phyloP scores from a whole-genome alignment of 2,113 vertebrate species.

The Corydoras maculifer region DNA sequence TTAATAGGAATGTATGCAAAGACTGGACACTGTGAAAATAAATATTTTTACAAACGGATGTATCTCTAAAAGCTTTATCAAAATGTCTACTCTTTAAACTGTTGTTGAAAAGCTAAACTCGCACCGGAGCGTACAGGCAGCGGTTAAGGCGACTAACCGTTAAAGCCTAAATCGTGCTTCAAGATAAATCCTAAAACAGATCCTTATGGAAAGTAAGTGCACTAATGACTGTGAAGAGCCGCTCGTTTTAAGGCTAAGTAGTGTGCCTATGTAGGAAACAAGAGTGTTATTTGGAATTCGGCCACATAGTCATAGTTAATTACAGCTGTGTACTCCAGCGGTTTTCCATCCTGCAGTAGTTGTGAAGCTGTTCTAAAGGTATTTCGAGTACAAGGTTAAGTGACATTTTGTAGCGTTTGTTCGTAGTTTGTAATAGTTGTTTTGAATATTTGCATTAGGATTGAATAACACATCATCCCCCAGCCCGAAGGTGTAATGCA shows the following conservation, averaged over 20 bases:
- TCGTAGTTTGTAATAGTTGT: no score
- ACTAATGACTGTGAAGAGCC: not conserved
- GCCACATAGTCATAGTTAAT: not conserved
- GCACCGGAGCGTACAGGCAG: slow-evolving; percentile 1
- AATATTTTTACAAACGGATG: not conserved
- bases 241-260: not conserved
- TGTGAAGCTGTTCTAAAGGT: no score
- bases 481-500: no score
- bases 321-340: not conserved
- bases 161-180: not conserved
- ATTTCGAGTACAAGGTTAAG: no score
- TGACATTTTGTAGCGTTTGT: no score
- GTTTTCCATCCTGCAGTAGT: no score
- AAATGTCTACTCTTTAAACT: not conserved
- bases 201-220: not conserved
- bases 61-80: not conserved
- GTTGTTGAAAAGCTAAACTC: not conserved
- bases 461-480: no score
- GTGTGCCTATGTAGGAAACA: not conserved
- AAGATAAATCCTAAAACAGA: not conserved
- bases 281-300: not conserved
- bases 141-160: slow-evolving; percentile 9
- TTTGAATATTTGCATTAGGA: no score
- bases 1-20: not conserved
- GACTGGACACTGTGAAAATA: not conserved